Evolutionary conservation across 2,797 vertebrate species (phyloP), one percentile per base, ranked within the genome.

Genomic region (Antrozous pallidus): DNA sequence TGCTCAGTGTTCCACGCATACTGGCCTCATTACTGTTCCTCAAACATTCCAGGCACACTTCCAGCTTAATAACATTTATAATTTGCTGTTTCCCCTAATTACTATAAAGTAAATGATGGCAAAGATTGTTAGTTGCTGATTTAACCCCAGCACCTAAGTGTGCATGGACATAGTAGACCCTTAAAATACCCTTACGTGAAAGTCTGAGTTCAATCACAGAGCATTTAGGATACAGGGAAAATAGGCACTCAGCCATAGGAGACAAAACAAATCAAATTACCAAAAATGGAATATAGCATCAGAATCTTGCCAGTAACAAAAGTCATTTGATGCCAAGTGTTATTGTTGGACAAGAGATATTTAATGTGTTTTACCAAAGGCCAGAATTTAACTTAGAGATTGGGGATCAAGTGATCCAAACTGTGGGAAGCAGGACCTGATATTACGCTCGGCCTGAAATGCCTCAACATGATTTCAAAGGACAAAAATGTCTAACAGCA

Each of bases 371-470:
- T 83, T 79, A 83, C 63, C 11, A 36, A 77, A 67, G 20, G 84
- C 40, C 83, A 91, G 78, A 88, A 83, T 79, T 91, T 84, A 67
- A 91, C 33, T 56, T 49, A 83, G 77, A 78, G 18, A 36, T n/a
- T 73, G 13, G 14, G 73, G 20, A 90, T 69, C n/a, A 84, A 89
- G 33, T 67, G 47, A 79, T 56, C n/a, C 56, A 91, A 74, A 74
- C 56, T 61, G 51, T 84, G 47, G 84, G 61, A 86, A 77, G 56
- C 63, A 79, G n/a, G 65, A 73, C 67, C 54, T 80, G 67, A 80
- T 74, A 81, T 70, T 93, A 90, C 81, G 20, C 38, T 87, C 45
- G 69, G 36, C 54, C 36, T 69, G 67, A 93, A 94, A 82, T 54
- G 38, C 33, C 36, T 67, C 67, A 75, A 51, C 54, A 84, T 79